Percentiles rank a stretch among this genome's conserved stretches.
These are phyloP conservation scores for Parambassis ranga DNA, from an alignment of 2,797 vertebrate genomes.

Conservation along the genomic window DNA sequence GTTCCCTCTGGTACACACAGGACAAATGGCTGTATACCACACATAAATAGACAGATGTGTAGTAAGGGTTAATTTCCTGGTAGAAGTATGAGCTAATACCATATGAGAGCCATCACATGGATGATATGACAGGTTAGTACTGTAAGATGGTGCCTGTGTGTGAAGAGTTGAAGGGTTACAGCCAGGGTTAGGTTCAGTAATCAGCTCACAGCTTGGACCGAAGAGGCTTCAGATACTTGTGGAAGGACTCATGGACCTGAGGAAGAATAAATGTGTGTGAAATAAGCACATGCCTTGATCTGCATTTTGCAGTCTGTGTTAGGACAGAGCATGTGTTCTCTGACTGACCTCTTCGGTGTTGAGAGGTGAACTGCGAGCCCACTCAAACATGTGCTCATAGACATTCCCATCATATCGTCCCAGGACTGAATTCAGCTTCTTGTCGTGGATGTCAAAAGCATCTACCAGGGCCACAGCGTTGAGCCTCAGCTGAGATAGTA, in stretches of 20 bases:
- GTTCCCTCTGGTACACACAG: no score
- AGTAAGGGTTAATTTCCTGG: background rate
- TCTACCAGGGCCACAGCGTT: constrained; percentile 92
- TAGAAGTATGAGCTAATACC: background rate
- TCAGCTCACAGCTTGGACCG: constrained; percentile 89
- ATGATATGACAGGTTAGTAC: constrained; percentile 5
- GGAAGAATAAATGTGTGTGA: background rate
- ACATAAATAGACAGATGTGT: background rate
- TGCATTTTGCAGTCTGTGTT: no score
- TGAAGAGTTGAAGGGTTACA: background rate
- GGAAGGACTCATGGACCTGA: constrained; percentile 93
- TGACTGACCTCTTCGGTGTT: constrained; percentile 88
- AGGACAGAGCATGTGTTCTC: background rate
- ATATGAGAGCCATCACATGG: background rate
- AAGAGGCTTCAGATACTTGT: constrained; percentile 93
- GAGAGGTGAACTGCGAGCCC: constrained; percentile 92
- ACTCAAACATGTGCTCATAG: constrained; percentile 96
- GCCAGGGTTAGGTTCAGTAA: background rate
- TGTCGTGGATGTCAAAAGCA: constrained; percentile 89
- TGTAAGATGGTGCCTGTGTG: background rate
- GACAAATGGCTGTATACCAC: no score
- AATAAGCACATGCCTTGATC: background rate
- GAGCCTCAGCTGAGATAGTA: constrained; percentile 87
- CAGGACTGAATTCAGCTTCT: constrained; percentile 87
- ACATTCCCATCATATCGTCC: constrained; percentile 96